These are phyloP conservation scores for Tiaroga cobitis DNA, from an alignment of 2,797 vertebrate genomes.

Conservation along the genomic window DNA sequence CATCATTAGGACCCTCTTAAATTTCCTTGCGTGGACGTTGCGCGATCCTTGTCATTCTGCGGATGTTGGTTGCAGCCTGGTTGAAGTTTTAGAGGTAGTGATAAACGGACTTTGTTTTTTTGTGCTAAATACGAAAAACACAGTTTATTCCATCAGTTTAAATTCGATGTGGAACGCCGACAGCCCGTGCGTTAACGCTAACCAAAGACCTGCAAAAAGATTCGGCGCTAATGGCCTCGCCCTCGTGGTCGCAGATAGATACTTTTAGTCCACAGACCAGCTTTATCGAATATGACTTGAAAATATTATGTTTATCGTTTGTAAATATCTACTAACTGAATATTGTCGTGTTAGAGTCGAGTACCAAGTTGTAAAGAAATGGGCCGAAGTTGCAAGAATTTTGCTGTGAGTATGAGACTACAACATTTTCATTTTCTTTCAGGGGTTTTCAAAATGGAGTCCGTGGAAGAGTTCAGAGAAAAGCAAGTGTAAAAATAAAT, in stretches of 20 bases:
- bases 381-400: not conserved
- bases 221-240: not conserved
- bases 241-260: not conserved
- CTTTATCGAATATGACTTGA: not conserved
- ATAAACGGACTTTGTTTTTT: not conserved
- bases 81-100: no score
- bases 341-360: not conserved
- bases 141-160: no score
- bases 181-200: not conserved
- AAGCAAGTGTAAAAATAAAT: not conserved
- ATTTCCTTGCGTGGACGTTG: not conserved
- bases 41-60: not conserved
- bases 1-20: conserved; percentile 41
- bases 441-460: not conserved
- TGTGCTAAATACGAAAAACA: not conserved
- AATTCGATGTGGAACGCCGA: not conserved
- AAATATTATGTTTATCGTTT: not conserved
- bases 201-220: not conserved
- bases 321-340: not conserved
- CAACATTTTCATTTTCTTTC: not conserved
- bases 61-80: no score
- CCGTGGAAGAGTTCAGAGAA: not conserved
- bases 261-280: not conserved
- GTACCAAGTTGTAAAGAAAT: not conserved
- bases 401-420: not conserved